Conservation (phyloP, 2,113 vertebrate species). For the Pseudopipra pipra region DNA sequence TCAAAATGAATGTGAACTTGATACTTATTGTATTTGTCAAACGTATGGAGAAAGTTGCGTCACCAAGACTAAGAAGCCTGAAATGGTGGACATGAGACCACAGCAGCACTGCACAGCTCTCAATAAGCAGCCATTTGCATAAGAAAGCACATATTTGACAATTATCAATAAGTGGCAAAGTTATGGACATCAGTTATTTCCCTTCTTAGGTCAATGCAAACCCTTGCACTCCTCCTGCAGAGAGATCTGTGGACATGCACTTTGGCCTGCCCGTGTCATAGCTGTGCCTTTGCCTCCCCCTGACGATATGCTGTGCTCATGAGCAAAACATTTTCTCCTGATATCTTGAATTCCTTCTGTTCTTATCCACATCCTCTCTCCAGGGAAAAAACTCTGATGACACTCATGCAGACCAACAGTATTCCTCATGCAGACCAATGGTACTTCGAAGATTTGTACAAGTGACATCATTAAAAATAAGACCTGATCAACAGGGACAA, state of each 20-base stretch:
- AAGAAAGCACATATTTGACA: background rate
- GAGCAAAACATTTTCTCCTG: background rate
- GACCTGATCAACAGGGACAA: background rate
- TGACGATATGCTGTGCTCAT: accelerated
- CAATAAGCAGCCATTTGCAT: background rate
- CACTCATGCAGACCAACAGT: background rate
- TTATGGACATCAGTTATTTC: background rate
- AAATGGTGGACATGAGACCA: background rate
- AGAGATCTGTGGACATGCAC: background rate
- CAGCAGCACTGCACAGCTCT: background rate
- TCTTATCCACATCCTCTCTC: background rate
- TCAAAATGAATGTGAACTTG: background rate
- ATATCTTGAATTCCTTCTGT: background rate
- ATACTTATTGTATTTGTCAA: background rate
- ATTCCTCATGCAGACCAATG: background rate
- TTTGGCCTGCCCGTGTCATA: background rate
- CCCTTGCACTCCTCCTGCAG: background rate
- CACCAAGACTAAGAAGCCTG: background rate
- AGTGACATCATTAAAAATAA: background rate
- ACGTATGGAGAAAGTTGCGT: background rate
- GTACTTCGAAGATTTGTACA: background rate
- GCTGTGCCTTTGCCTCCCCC: background rate
- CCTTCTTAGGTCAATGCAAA: background rate
- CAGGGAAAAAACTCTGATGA: background rate
- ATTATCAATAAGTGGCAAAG: background rate